Conservation (phyloP, 1,140 invertebrate genomes). For the Aporrectodea caliginosa region DNA sequence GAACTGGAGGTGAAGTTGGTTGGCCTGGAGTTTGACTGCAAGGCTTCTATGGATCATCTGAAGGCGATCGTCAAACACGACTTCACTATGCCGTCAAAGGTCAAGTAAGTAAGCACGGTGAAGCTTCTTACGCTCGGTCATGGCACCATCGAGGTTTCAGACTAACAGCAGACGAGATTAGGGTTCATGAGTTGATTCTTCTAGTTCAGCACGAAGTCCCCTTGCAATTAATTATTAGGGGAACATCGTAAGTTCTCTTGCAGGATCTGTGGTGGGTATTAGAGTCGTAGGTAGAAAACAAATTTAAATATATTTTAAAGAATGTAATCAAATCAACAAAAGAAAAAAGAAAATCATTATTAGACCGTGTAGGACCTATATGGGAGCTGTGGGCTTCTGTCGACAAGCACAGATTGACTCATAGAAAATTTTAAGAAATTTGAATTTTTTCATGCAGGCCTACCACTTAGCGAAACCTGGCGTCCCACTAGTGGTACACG, state of each 20-base stretch:
- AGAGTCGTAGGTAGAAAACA: too few species aligned
- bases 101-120: constrained; percentile 64
- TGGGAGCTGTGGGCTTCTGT: too few species aligned
- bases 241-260: background rate
- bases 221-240: background rate
- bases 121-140: constrained; percentile 16
- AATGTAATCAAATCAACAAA: too few species aligned
- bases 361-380: too few species aligned
- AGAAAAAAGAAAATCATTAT: too few species aligned
- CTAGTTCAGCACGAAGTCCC: background rate
- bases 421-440: too few species aligned
- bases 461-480: too few species aligned
- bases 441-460: too few species aligned
- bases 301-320: background rate
- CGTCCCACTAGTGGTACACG: too few species aligned
- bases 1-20: constrained; percentile 65
- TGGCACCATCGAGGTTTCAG: background rate
- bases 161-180: background rate
- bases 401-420: too few species aligned
- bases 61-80: constrained; percentile 95
- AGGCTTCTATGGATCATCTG: constrained; percentile 94
- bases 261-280: background rate
- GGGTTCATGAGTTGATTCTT: background rate
- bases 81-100: constrained; percentile 75
- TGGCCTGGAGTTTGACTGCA: constrained; percentile 90